phyloP scores from a whole-genome alignment of 2,888 invertebrate genomes.

The Ernsta delagoae region DNA sequence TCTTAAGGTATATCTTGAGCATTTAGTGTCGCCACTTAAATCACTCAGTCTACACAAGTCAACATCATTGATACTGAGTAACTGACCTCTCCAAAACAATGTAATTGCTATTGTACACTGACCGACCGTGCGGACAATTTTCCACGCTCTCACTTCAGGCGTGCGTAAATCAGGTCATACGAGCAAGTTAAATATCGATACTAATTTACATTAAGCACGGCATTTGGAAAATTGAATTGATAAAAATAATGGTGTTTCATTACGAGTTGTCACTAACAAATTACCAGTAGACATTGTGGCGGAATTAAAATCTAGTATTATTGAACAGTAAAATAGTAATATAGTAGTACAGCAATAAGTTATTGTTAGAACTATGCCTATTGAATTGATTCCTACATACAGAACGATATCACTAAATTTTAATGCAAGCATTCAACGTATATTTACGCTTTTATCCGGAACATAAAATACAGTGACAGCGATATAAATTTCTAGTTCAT shows the following conservation, averaged over 20 bases:
- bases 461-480: conserved; percentile 9
- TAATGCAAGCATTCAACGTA: not conserved
- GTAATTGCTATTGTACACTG: conserved; percentile 35
- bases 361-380: too few species aligned
- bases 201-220: not conserved
- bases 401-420: not conserved
- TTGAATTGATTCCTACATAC: not conserved
- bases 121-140: conserved; percentile 45
- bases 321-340: too few species aligned
- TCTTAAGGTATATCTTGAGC: conserved; percentile 24
- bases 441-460: conserved; percentile 13
- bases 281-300: not conserved
- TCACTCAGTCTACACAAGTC: conserved; percentile 17
- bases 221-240: not conserved
- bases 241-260: not conserved
- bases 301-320: too few species aligned
- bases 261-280: not conserved
- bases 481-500: conserved; percentile 21
- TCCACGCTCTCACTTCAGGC: conserved; percentile 54
- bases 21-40: conserved; percentile 29
- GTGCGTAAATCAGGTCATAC: conserved; percentile 42
- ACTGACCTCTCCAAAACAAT: conserved; percentile 33
- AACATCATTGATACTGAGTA: conserved; percentile 15
- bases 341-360: too few species aligned
- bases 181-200: conserved; percentile 13